Percentiles rank a stretch among this genome's conserved stretches.
phyloP scores from a whole-genome alignment of 2,113 vertebrate genomes.

The Antechinus flavipes region DNA sequence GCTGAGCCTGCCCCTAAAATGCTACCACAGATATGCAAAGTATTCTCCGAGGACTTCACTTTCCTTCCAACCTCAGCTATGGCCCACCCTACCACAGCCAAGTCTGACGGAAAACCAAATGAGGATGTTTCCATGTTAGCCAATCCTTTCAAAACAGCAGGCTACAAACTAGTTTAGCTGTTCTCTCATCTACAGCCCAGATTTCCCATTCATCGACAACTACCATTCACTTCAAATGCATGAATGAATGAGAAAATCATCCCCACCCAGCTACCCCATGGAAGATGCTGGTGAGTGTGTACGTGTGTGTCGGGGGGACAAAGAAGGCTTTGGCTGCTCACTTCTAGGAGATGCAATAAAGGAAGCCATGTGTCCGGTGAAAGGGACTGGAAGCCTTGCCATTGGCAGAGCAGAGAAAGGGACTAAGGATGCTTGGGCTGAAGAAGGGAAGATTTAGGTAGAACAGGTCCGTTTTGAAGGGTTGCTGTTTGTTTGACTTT shows the following conservation, averaged over 20 bases:
- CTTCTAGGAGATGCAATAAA: background rate
- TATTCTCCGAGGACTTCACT: background rate
- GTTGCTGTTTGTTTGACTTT: background rate
- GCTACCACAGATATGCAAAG: fast-evolving
- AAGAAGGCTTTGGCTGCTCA: background rate
- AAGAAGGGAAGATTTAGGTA: background rate
- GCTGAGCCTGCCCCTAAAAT: background rate
- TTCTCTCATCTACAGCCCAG: background rate
- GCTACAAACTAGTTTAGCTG: background rate
- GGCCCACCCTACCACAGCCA: background rate
- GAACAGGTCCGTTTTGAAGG: background rate
- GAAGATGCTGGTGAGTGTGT: background rate
- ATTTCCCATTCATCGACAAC: background rate
- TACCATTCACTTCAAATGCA: background rate
- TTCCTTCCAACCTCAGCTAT: background rate
- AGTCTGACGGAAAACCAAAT: slow-evolving; percentile 17
- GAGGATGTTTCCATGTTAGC: slow-evolving; percentile 1
- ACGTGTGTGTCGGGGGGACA: background rate
- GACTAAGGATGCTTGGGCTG: background rate
- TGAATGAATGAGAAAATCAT: background rate
- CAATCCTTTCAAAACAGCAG: slow-evolving; percentile 1
- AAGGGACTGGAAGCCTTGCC: background rate
- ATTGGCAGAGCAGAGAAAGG: background rate
- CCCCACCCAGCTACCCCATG: background rate
- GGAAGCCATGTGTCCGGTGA: background rate